Base-by-base conservation (phyloP, 2,888 invertebrate species). In the Zele albiditarsus region DNA sequence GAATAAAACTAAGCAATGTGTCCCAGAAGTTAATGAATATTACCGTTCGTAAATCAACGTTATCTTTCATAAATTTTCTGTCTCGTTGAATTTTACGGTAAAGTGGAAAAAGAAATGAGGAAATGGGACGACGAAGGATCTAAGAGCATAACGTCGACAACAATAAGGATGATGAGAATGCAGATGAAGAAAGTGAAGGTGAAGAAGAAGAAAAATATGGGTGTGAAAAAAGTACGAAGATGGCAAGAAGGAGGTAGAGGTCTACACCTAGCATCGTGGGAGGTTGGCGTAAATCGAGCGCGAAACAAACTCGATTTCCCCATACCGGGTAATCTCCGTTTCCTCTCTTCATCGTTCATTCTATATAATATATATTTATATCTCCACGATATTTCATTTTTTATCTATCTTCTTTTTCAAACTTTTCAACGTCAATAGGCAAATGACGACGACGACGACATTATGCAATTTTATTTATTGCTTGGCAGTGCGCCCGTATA, bases 21-120 rank as follows among this genome's bases (percentile, higher is more conserved):
- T 67, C 66, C 73, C 73, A 42, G 71, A 46, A 78, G 77, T 79
- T 79, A 79, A 80, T 78, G 78, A 80, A 79, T 78, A 79, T 80
- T 78, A 77, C 77, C 63, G 75, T 65, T 70, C 78, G 77, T 80
- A 80, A 80, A 80, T 80, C 79, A 80, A 75, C 73, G 79, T 80
- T 80, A 80, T 80, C 78, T 79, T 78, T 78, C 73, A 80, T 77
- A 78, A 80, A 80, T 80, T 80, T 80, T 78, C 75, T 67, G 58
- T 60, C 70, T 77, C 75, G 53, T 60, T 23, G 10, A 33, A 38
- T 63, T 63, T 20, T 8, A 16, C 63, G 31, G 28, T 66, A 33
- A 62, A 49, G 33, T 5, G 46, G 4, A 49, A 69, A 53, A 53
- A 63, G 58, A 57, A 57, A 49, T 6, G 53, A 25, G 31, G 70